These are phyloP conservation scores for Onychomys torridus DNA, from an alignment of 2,797 vertebrate genomes.

Conservation along the genomic window DNA sequence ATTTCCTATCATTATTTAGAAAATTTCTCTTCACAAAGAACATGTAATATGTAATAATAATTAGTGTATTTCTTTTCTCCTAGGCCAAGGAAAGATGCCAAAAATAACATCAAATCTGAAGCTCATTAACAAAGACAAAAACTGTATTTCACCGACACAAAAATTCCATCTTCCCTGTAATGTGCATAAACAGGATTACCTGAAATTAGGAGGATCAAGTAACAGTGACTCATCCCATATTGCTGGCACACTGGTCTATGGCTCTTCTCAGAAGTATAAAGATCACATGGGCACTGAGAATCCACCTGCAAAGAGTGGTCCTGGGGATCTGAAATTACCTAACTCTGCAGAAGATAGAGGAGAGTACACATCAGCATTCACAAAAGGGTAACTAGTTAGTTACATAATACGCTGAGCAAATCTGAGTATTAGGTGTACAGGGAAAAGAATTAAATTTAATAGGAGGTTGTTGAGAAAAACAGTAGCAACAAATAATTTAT, in stretches of 20 bases:
- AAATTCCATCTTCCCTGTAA: slow-evolving; percentile 74
- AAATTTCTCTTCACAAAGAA: slow-evolving; percentile 56
- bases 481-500: background rate
- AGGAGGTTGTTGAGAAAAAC: slow-evolving; percentile 45
- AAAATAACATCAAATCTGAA: slow-evolving; percentile 80
- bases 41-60: slow-evolving; percentile 54
- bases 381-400: slow-evolving; percentile 85
- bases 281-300: slow-evolving; percentile 59
- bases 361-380: slow-evolving; percentile 81
- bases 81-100: slow-evolving; percentile 74
- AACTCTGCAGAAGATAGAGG: slow-evolving; percentile 78
- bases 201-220: slow-evolving; percentile 69
- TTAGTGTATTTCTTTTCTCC: slow-evolving; percentile 73
- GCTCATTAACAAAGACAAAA: slow-evolving; percentile 72
- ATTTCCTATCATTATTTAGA: slow-evolving; percentile 51
- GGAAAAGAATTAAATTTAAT: background rate
- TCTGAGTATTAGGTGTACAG: slow-evolving; percentile 31
- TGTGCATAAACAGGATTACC: slow-evolving; percentile 69
- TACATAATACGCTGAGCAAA: slow-evolving; percentile 30
- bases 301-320: slow-evolving; percentile 66
- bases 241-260: slow-evolving; percentile 68
- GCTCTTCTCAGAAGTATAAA: slow-evolving; percentile 80
- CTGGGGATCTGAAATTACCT: slow-evolving; percentile 71
- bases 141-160: slow-evolving; percentile 66
- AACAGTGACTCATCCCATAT: slow-evolving; percentile 31